Base-by-base conservation (phyloP, 2,888 invertebrate genomes). In the Crepidodera aurea region DNA sequence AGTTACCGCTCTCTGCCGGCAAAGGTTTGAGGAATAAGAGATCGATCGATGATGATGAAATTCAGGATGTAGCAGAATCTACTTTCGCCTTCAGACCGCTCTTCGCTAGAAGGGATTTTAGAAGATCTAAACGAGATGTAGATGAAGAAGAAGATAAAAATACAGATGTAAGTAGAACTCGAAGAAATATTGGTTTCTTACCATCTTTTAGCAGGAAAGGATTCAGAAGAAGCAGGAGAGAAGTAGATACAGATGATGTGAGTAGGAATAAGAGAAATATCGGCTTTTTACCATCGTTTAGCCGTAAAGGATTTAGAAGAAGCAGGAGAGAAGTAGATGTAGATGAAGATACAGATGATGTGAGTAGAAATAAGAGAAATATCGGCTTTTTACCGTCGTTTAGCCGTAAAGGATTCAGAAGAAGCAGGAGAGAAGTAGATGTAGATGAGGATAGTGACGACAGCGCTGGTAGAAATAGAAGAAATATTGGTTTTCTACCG, bases 371-470 rank as follows among this genome's bases (percentile, higher is more conserved):
- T 7, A 58, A 63, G 6, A 62, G 58, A 12, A 67, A 58, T 16
- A 62, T 62, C 32, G 64, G 59, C 0, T 68, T 68, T n/a, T 37
- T 68, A 15, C 68, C 68, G 0, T 37, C 64, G 0, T 68, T 66
- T 29, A 25, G 64, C 3, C 60, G 66, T 13, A 66, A 56, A 22
- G 59, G 62, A 1, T 61, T 63, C 48, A 63, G 65, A 34, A 54
- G 62, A 10, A 48, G 50, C 10, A 62, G 56, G n/a, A 50, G 62
- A 32, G 29, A 51, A 34, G 25, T 22, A 1, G 54, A 51, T 16
- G 51, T 51, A 29, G 44, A 44, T 15, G 32, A 29, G 16, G 16
- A 22, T n/a, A n/a, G n/a, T n/a, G n/a, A n/a, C n/a, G n/a, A n/a
- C n/a, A n/a, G n/a, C 0, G 27, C 7, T 18, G 46, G 60, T 25